A percentile compares a stretch with the other conserved stretches of the same genome.
Conservation (phyloP, 2,797 vertebrate species). For the Sebastes aleutianus region DNA sequence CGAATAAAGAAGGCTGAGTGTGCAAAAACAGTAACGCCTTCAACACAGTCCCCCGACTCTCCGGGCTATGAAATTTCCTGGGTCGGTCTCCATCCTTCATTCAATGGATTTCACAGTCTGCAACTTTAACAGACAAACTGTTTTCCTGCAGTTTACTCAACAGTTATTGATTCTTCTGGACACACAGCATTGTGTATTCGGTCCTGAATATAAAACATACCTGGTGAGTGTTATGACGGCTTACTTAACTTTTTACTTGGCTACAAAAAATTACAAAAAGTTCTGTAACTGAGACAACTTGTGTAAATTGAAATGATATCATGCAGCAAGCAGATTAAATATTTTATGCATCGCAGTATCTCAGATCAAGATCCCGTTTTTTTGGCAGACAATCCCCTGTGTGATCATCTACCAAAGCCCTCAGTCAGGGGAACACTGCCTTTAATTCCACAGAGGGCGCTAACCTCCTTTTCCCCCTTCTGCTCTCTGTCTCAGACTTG, state of each 20-base stretch:
- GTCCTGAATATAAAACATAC: background rate
- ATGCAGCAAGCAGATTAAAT: conserved; percentile 13
- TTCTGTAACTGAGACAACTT: conserved; percentile 1
- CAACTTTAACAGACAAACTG: conserved; percentile 21
- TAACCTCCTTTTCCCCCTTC: conserved; percentile 49
- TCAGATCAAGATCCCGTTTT: conserved; percentile 29
- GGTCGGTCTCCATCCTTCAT: conserved; percentile 19
- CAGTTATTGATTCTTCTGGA: conserved; percentile 21
- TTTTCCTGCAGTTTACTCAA: conserved; percentile 18
- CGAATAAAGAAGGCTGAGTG: conserved; percentile 37
- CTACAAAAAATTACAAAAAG: background rate
- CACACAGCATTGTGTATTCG: conserved; percentile 4
- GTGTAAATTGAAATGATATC: conserved; percentile 1
- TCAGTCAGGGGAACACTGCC: conserved; percentile 27
- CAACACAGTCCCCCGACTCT: conserved; percentile 14
- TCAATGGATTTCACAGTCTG: conserved; percentile 22
- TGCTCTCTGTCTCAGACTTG: conserved; percentile 41
- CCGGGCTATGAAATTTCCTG: conserved; percentile 5
- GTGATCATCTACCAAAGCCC: conserved; percentile 33
- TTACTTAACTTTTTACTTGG: background rate
- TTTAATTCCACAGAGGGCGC: conserved; percentile 46
- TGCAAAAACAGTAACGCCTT: conserved; percentile 42
- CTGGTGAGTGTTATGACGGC: background rate
- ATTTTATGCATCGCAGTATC: conserved; percentile 18
- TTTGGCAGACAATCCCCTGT: conserved; percentile 31